Evolutionary conservation across 2,888 invertebrate species (phyloP), one percentile per base, ranked within the genome.

Genomic region (Coleophora deauratella): DNA sequence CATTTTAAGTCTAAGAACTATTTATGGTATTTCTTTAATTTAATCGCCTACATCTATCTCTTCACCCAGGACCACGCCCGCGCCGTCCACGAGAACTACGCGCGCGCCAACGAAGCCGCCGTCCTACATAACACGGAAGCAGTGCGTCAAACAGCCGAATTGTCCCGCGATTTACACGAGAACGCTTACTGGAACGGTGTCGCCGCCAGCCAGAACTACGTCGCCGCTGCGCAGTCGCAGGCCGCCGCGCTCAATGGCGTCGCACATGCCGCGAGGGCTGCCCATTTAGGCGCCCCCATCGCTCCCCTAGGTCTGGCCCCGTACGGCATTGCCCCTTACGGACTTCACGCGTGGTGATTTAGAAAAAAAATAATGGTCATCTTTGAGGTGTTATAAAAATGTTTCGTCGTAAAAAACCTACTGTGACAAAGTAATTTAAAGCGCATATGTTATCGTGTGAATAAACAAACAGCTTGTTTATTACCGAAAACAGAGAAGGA

Each of bases 171-270:
- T 59, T 44, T 82, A 54, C 55, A 84, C 59, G 78, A 84, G 68
- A 84, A 78, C 63, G 69, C 72, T 0, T 82, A 80, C 74, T 84
- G 84, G 84, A 75, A 75, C 52, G 59, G 58, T 27, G 55, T 85
- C 2, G 79, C 84, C 44, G 81, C 81, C 15, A 61, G 64, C 53
- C 84, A 84, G 61, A 80, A 76, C 63, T 54, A 58, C 33, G 81
- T 84, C 9, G 84, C 84, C 45, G 84, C 81, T 37, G 84, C 80
- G 14, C 84, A 84, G 45, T 74, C 78, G 42, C 78, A 80, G n/a
- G 75, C 73, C 21, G 84, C 84, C 33, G 84, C 82, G 33, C 40
- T 66, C 12, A 68, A 55, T 55, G 82, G 81, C 10, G 65, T 57
- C 41, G 71, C 54, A 27, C 79, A 60, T 14, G 59, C 73, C 38